phyloP scores from a whole-genome alignment of 2,888 invertebrate genomes.

The Pandemis heparana region DNA sequence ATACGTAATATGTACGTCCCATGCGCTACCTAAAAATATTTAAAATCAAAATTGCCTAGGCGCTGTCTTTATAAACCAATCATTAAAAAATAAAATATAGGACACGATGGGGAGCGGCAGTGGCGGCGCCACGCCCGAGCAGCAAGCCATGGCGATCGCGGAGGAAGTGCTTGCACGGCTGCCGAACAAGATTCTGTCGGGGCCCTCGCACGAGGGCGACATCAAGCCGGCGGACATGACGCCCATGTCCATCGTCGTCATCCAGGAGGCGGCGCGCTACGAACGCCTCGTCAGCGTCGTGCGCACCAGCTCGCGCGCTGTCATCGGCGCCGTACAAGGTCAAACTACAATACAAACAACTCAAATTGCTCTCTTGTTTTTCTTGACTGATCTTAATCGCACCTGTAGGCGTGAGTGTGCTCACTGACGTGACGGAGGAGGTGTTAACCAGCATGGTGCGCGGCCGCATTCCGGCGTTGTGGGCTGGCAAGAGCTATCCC shows the following conservation, averaged over 20 bases:
- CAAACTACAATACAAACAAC: background rate
- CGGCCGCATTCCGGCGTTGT: conserved; percentile 93
- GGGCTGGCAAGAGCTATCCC: conserved; percentile 95
- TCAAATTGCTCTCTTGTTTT: background rate
- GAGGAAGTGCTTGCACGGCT: conserved; percentile 91
- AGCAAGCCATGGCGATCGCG: conserved; percentile 92
- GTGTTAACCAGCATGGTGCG: conserved; percentile 93
- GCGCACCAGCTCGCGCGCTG: conserved; percentile 89
- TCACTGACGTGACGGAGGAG: conserved; percentile 94
- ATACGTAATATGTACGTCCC: background rate
- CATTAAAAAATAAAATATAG: conserved; percentile 62
- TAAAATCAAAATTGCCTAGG: background rate
- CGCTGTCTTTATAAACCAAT: background rate
- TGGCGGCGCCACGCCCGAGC: conserved; percentile 90
- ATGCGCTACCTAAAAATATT: background rate
- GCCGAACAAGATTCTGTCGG: conserved; percentile 89
- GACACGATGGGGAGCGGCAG: conserved; percentile 87
- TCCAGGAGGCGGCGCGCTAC: conserved; percentile 94
- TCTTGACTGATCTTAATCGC: background rate
- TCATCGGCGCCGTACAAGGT: conserved; percentile 96
- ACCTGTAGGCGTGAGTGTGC: conserved; percentile 91
- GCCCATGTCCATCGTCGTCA: conserved; percentile 97
- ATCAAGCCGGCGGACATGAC: conserved; percentile 92
- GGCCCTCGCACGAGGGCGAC: conserved; percentile 87
- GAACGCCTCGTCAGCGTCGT: conserved; percentile 91